A percentile compares a stretch with the other conserved stretches of the same genome.
Conservation (phyloP, 2,797 vertebrate genomes). For the Crax fasciolata region DNA sequence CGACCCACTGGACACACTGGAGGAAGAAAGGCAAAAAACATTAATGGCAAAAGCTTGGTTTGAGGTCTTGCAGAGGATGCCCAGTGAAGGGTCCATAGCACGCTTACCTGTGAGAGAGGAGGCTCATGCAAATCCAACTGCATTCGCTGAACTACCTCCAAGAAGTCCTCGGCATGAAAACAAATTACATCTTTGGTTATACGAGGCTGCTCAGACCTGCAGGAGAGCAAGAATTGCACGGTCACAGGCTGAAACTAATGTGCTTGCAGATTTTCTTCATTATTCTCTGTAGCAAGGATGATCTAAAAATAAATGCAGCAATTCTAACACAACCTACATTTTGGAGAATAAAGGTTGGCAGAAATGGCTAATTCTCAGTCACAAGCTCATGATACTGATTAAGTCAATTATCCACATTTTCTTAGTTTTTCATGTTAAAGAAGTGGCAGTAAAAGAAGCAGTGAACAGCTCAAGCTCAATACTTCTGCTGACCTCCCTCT, state of each 20-base stretch:
- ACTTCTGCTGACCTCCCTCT: background rate
- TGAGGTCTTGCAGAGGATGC: background rate
- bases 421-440: background rate
- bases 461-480: background rate
- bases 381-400: background rate
- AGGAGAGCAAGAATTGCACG: background rate
- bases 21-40: background rate
- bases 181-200: constrained; percentile 99
- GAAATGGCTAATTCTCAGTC: background rate
- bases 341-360: background rate
- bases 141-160: constrained; percentile 94
- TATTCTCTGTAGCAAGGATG: background rate
- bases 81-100: background rate
- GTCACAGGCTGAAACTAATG: background rate
- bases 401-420: background rate
- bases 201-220: constrained; percentile 92
- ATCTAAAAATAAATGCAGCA: background rate
- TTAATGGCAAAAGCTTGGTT: constrained; percentile 15
- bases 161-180: constrained; percentile 97
- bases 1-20: constrained; percentile 98
- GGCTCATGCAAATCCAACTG: constrained; percentile 97
- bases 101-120: constrained; percentile 93
- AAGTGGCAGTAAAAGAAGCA: background rate
- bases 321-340: background rate
- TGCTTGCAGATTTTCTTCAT: too few relatives aligned